phyloP scores from a whole-genome alignment of 2,113 vertebrate species.

The Parotia lawesii region DNA sequence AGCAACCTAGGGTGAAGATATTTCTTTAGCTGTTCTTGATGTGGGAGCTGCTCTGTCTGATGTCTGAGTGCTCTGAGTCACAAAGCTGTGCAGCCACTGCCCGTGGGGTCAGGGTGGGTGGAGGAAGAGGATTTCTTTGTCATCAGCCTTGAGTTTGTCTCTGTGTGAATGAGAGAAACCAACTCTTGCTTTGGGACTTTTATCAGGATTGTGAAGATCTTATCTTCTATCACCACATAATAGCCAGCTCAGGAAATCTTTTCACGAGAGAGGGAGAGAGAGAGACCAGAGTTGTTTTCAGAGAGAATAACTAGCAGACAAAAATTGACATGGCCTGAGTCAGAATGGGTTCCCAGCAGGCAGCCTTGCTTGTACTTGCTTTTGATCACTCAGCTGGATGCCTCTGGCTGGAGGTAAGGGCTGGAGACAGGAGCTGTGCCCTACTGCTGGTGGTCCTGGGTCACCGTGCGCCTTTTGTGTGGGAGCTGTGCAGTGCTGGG shows the following conservation, averaged over 20 bases:
- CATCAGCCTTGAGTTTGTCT: not conserved
- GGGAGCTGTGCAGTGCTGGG: not conserved
- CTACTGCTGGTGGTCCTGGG: not conserved
- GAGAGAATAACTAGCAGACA: not conserved
- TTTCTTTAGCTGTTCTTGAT: not conserved
- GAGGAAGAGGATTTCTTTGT: constrained; percentile 5
- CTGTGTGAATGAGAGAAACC: constrained; percentile 7
- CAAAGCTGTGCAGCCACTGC: not conserved
- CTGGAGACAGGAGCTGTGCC: not conserved
- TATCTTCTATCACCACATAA: not conserved
- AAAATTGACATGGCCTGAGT: constrained; percentile 17
- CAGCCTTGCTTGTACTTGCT: constrained; percentile 34
- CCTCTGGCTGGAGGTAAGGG: constrained; percentile 1
- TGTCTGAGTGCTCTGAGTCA: constrained; percentile 25
- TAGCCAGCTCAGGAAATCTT: constrained; percentile 5
- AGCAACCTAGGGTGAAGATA: not conserved
- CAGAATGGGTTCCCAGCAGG: constrained; percentile 2
- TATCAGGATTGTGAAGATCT: not conserved
- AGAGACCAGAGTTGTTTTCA: not conserved
- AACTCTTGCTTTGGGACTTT: not conserved
- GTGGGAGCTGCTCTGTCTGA: not conserved
- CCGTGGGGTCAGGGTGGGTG: not conserved
- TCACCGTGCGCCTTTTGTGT: not conserved
- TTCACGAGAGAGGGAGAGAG: not conserved
- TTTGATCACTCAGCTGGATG: constrained; percentile 17